Evolutionary conservation across 64 coral and sea anemone genomes (phyloP).

Genomic region (Dendronephthya gigantea): DNA sequence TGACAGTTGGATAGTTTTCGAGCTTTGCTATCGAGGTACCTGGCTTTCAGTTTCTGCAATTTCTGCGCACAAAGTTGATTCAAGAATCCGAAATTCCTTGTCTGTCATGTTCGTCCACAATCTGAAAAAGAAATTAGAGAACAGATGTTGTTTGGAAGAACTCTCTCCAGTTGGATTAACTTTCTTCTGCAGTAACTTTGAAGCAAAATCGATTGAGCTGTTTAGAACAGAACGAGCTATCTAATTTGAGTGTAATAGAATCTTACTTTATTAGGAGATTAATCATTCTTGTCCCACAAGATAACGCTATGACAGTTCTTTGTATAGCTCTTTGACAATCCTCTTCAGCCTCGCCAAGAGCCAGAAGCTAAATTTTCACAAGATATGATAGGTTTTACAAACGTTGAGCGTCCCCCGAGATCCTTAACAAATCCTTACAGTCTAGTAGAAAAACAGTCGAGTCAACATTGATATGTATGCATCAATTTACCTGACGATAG

Average conservation of each 20-base stretch:
- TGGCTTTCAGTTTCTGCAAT: conserved; percentile 78
- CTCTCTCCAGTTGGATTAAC: too few species aligned
- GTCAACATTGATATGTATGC: too few species aligned
- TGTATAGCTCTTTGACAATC: conserved; percentile 89
- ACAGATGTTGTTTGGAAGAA: too few species aligned
- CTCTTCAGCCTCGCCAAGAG: conserved; percentile 88
- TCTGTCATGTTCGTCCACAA: conserved; percentile 95
- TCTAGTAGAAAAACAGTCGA: too few species aligned
- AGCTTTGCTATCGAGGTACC: conserved; percentile 24
- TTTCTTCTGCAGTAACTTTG: too few species aligned
- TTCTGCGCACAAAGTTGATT: conserved; percentile 51
- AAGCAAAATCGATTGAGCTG: too few species aligned
- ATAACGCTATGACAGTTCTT: conserved; percentile 46
- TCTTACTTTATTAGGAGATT: conserved; percentile 94
- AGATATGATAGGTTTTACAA: too few species aligned
- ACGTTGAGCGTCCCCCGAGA: too few species aligned
- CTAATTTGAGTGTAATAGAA: too few species aligned
- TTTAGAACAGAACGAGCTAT: too few species aligned
- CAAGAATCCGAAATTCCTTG: conserved; percentile 76
- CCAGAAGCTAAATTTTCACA: conserved; percentile 67
- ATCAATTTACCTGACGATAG: conserved; percentile 68
- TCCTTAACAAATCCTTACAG: too few species aligned
- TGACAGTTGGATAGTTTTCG: neutral
- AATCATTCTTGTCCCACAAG: conserved; percentile 78
- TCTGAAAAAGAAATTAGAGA: conserved; percentile 7